Evolutionary conservation across 1,140 invertebrate species (phyloP).

Genomic region (Zelostemma sp.): DNA sequence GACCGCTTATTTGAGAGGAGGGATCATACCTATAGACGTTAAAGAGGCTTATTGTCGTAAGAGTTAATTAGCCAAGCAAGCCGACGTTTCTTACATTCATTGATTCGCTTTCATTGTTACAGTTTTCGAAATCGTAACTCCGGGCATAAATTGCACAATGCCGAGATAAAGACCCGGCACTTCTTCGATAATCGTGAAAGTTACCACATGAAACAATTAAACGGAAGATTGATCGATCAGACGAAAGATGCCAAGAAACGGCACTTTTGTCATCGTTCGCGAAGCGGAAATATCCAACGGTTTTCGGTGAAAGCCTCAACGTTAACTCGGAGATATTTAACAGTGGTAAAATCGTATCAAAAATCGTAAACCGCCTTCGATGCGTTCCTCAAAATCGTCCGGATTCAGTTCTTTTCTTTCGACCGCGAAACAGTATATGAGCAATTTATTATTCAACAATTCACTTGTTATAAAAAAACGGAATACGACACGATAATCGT

Average conservation of each 20-base stretch:
- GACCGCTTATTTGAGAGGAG: too few species aligned
- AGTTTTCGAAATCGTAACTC: slow-evolving; percentile 9
- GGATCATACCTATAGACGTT: too few species aligned
- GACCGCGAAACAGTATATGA: too few species aligned
- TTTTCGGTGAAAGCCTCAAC: slow-evolving; percentile 5
- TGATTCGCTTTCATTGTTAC: not conserved
- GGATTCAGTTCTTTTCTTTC: too few species aligned
- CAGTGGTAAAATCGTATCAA: not conserved
- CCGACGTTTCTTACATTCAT: not conserved
- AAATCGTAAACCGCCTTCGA: too few species aligned
- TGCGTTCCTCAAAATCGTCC: too few species aligned
- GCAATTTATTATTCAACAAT: too few species aligned
- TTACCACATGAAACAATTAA: not conserved
- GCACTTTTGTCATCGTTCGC: slow-evolving; percentile 2
- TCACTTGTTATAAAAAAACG: too few species aligned
- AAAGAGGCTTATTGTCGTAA: too few species aligned
- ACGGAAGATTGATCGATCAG: not conserved
- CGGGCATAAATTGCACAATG: not conserved
- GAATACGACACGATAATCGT: too few species aligned
- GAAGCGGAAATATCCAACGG: slow-evolving; percentile 2
- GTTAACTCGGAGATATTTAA: not conserved
- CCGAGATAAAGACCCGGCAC: not conserved
- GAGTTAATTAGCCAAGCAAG: not conserved
- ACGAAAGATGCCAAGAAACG: slow-evolving; percentile 2
- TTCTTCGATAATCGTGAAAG: slow-evolving; percentile 5